A percentile compares a stretch with the other conserved stretches of the same genome.
Evolutionary conservation across 2,113 vertebrate species (phyloP).

Genomic region (Tragelaphus imberbis): DNA sequence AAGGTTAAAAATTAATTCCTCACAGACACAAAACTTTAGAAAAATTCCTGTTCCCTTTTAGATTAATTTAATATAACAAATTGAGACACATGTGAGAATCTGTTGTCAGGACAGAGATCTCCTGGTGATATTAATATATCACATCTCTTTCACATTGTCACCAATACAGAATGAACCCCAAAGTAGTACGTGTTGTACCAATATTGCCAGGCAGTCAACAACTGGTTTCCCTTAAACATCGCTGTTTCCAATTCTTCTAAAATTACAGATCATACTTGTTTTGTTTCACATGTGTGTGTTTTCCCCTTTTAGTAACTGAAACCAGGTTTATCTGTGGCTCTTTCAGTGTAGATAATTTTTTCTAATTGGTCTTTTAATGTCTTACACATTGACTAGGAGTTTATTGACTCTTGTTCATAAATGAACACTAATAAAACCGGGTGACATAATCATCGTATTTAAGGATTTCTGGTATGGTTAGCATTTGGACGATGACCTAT

Average conservation of each 20-base stretch:
- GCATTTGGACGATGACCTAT: not conserved
- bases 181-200: not conserved
- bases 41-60: not conserved
- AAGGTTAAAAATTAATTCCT: not conserved
- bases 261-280: not conserved
- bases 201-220: not conserved
- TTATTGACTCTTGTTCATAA: not conserved
- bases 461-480: not conserved
- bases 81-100: not conserved
- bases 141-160: not conserved
- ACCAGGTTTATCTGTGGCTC: not conserved
- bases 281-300: not conserved
- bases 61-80: not conserved
- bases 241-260: not conserved
- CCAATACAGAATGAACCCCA: not conserved
- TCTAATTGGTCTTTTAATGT: not conserved
- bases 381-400: not conserved
- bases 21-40: not conserved
- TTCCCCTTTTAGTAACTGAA: not conserved
- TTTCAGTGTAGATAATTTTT: not conserved
- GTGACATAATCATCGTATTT: not conserved
- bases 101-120: not conserved
- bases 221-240: not conserved
- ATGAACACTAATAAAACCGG: not conserved
- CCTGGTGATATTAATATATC: not conserved